These are phyloP conservation scores for Megaustenia siamemsis DNA, from an alignment of 2,888 invertebrate species.

Conservation along the genomic window DNA sequence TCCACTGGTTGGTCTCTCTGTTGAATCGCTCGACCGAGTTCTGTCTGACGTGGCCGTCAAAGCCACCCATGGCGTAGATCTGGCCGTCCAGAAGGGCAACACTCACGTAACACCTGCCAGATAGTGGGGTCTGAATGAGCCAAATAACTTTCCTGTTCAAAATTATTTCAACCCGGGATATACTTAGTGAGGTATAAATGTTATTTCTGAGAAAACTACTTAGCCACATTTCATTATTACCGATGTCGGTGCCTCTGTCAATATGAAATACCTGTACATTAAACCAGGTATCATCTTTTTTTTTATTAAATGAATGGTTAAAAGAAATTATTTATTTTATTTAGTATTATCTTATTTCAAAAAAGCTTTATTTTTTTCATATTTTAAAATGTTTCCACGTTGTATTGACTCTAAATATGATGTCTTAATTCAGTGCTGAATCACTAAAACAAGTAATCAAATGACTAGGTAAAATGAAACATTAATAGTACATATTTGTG, in stretches of 20 bases:
- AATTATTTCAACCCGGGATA: constrained; percentile 1
- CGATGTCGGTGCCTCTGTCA: no score
- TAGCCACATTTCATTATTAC: not conserved
- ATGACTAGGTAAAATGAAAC: no score
- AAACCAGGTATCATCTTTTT: not conserved
- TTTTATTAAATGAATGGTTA: not conserved
- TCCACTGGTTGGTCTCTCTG: constrained; percentile 89
- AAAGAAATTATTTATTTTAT: no score
- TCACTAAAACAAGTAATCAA: no score
- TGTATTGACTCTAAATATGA: no score
- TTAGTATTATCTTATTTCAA: no score
- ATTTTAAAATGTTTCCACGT: no score
- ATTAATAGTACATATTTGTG: no score
- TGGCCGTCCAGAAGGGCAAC: constrained; percentile 89
- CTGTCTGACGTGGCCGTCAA: constrained; percentile 94
- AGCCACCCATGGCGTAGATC: constrained; percentile 84
- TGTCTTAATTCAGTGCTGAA: no score
- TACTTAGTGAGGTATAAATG: not conserved
- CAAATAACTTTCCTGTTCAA: constrained; percentile 52
- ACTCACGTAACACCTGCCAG: constrained; percentile 89
- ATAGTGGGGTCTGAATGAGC: constrained; percentile 45
- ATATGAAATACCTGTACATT: no score
- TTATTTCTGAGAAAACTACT: not conserved
- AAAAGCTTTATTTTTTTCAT: no score
- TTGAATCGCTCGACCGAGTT: constrained; percentile 91